Base-by-base conservation (phyloP, 1,140 invertebrate species). In the Lycorma delicatula region DNA sequence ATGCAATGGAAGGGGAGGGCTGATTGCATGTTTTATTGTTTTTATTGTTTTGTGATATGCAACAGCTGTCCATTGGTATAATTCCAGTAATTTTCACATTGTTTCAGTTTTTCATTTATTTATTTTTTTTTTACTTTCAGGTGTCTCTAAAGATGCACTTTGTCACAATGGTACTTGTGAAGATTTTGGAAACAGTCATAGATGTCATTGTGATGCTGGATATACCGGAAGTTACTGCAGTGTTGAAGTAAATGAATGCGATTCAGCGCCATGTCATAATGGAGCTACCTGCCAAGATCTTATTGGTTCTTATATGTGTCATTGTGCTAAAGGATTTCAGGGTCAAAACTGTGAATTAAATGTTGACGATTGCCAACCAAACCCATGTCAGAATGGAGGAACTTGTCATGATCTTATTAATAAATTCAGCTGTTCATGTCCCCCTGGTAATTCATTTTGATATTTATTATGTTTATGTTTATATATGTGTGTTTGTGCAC, bases 311-410 rank as follows among this genome's bases (percentile, higher is more conserved):
- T 95, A 93, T 69, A 80, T 86, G 52, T 97, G 93, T 64, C 79
- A 82, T 20, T 97, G 93, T 65, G 81, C 85, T 0, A 83, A 86
- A 63, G 93, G 92, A 0, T 95, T 93, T 71, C 90, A 96, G 72
- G 95, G 95, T 0, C 86, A 87, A 62, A 94, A 96, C 67, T 98
- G 95, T 68, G 92, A 96, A 68, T 74, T 88, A 0, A 93, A 97
- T 67, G 86, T 96, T 1, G 90, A 96, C 64, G 93, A 96, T 62
- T 97, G 93, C 66, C 79, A 82, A 1, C 85, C 88, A 0, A 92
- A 93, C 74, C 89, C 90, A 0, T 96, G 93, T 67, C 87, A 91
- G 65, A 95, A 96, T 68, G 91, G 91, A 3, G 93, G 90, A 18
- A 91, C 85, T 0, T 97, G 93, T 65, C 90, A 93, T 68, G 92